Evolutionary conservation across 2,888 invertebrate genomes (phyloP), one percentile per base, ranked within the genome.

Genomic region (Oxystoma pomonae): DNA sequence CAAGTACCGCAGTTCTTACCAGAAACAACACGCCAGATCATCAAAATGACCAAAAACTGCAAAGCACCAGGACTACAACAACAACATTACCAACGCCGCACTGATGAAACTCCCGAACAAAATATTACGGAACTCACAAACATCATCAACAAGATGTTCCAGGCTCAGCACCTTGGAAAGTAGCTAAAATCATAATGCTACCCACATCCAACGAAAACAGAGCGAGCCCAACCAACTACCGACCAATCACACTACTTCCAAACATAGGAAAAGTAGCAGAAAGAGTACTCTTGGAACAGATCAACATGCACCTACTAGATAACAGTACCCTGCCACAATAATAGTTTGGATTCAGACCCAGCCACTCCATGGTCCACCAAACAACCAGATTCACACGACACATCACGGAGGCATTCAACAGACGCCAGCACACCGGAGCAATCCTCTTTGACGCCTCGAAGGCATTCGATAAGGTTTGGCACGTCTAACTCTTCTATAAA

Each of bases 301-400:
- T 69, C 1, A 21, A 19, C 9, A 49, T 49, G 2, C 53, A 63
- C 20, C 35, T 51, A 18, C 58, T 65, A 50, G 55, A 21, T 3
- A 51, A 60, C 17, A 59, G 61, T 16, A n/a, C 66, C 18, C 55
- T 75, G n/a, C 69, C 73, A 5, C 16, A 60, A 1, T 63, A 73
- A n/a, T 75, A 76, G 68, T 74, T 74, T 59, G 74, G 74, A 1
- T 76, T 77, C 64, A 59, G 74, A 49, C 52, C 59, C 16, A 62
- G 63, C 1, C 75, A 74, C 61, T 72, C 72, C 1, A 76, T 76
- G 1, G 68, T 65, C 7, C 70, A 71, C 21, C 76, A 76, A 61
- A 61, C 73, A 2, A 58, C 69, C 0, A 64, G 73, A 60, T 67
- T 78, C 3, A 65, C 67, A 3, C 67, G 73, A 57, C 16, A 67